phyloP scores from a whole-genome alignment of 1,140 invertebrate species.

The Macrotrachela quadricornifera region DNA sequence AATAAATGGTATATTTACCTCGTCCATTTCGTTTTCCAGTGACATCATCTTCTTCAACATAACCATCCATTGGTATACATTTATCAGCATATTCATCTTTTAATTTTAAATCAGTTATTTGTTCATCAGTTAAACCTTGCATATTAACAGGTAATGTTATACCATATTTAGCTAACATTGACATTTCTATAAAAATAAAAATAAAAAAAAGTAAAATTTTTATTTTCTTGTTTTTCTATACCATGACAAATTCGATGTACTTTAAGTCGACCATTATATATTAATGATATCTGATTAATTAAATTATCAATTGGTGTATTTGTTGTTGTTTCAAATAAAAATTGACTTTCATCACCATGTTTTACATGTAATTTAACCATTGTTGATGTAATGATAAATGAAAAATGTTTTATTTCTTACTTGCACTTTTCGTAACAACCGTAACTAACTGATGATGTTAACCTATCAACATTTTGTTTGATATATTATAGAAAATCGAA shows the following conservation, averaged over 20 bases:
- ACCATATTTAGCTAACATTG: slow-evolving; percentile 61
- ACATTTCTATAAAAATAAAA: slow-evolving; percentile 42
- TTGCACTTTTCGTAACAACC: no score
- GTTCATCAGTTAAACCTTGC: slow-evolving; percentile 67
- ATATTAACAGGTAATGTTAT: slow-evolving; percentile 63
- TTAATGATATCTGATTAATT: slow-evolving; percentile 45
- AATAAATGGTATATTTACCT: slow-evolving; percentile 4
- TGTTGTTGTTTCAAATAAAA: slow-evolving; percentile 56
- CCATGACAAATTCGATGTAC: slow-evolving; percentile 50
- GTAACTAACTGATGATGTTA: no score
- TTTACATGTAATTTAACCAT: slow-evolving; percentile 60
- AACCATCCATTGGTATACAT: slow-evolving; percentile 57
- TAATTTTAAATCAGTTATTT: slow-evolving; percentile 63
- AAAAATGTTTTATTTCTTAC: no score
- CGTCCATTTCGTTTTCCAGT: slow-evolving; percentile 59
- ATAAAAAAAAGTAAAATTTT: no score
- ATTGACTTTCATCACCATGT: slow-evolving; percentile 60
- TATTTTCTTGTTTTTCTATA: no score
- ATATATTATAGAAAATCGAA: no score
- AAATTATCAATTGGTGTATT: slow-evolving; percentile 45
- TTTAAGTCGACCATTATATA: slow-evolving; percentile 73
- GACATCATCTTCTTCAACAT: slow-evolving; percentile 39
- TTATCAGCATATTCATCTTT: slow-evolving; percentile 64
- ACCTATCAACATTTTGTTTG: no score
- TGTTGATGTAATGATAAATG: neutral